phyloP scores from a whole-genome alignment of 2,888 invertebrate genomes.

The Agrochola lota region DNA sequence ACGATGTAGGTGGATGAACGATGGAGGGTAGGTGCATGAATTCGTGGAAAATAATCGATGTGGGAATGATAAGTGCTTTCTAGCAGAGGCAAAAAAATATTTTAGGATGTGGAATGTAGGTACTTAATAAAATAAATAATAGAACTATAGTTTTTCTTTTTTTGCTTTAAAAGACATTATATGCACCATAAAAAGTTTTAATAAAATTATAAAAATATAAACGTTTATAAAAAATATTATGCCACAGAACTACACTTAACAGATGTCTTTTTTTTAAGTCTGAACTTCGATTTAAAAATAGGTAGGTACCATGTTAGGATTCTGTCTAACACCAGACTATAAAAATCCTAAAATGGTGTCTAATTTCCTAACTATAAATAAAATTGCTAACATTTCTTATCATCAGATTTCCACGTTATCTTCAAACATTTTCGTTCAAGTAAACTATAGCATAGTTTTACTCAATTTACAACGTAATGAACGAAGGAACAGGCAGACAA shows the following conservation, averaged over 20 bases:
- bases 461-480: slow-evolving; percentile 35
- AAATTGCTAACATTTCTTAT: not conserved
- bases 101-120: not conserved
- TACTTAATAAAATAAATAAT: not conserved
- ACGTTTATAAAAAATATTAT: not conserved
- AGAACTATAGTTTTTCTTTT: not conserved
- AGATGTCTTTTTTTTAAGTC: not conserved
- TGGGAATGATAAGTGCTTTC: not conserved
- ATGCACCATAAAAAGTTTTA: too few relatives aligned
- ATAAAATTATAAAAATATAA: not conserved
- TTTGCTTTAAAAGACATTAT: not conserved
- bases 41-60: not conserved
- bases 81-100: not conserved
- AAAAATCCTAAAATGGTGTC: not conserved
- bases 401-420: not conserved
- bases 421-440: not conserved
- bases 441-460: slow-evolving; percentile 23
- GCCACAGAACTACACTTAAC: not conserved
- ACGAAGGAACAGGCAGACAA: slow-evolving; percentile 31
- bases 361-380: not conserved
- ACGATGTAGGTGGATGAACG: too few relatives aligned
- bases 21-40: not conserved
- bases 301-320: not conserved
- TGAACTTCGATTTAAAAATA: not conserved
- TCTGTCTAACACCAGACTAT: not conserved